These are phyloP conservation scores for Cygnus buccinator DNA, from an alignment of 2,113 vertebrate genomes.

Conservation along the genomic window DNA sequence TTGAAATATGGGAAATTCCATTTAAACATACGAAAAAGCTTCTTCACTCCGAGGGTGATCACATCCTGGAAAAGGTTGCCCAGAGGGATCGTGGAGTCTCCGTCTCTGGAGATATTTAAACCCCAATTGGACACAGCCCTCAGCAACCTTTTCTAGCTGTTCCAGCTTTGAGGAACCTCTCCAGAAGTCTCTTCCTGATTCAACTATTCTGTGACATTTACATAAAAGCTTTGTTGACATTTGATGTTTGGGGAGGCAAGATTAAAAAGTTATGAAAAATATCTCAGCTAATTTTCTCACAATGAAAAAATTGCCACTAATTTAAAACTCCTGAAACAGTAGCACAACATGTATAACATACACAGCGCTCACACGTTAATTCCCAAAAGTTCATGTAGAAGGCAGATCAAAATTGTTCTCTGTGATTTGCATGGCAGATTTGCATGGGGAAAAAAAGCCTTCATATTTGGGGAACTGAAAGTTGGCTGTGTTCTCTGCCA, in stretches of 20 bases:
- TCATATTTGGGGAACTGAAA: background rate
- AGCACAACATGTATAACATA: background rate
- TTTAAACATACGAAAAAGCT: background rate
- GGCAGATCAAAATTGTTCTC: background rate
- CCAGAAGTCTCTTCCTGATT: background rate
- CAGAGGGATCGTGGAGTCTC: background rate
- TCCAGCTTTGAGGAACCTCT: background rate
- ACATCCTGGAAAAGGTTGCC: background rate
- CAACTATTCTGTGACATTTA: background rate
- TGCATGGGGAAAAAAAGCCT: background rate
- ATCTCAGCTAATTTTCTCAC: background rate
- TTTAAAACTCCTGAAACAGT: background rate
- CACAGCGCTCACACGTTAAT: background rate
- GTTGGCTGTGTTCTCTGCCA: background rate
- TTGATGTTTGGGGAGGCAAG: background rate
- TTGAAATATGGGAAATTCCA: background rate
- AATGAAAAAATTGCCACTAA: background rate
- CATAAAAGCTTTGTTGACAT: background rate
- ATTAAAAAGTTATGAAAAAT: background rate
- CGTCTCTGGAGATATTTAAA: background rate
- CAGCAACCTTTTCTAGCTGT: background rate
- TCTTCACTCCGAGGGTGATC: background rate
- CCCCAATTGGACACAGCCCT: rapidly evolving
- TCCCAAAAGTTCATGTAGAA: background rate
- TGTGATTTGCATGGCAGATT: background rate